phyloP scores from a whole-genome alignment of 2,888 invertebrate genomes.

The Masnerella sp. region DNA sequence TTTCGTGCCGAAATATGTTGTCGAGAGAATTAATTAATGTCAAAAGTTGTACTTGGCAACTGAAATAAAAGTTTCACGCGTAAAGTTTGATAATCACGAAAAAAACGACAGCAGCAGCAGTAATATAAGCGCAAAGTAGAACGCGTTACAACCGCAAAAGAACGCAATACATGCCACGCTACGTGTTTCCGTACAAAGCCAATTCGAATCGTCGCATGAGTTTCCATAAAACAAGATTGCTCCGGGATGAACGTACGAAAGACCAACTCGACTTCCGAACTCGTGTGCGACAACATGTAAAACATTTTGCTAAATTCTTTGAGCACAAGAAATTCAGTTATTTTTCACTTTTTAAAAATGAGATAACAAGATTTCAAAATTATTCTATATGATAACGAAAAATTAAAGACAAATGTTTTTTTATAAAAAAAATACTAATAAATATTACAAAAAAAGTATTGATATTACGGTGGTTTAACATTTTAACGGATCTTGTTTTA shows the following conservation, averaged over 20 bases:
- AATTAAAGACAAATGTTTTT: no score
- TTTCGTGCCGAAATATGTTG: no score
- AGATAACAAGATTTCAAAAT: no score
- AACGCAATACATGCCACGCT: conserved; percentile 11
- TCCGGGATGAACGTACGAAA: conserved; percentile 30
- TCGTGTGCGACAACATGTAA: conserved; percentile 18
- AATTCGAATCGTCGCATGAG: conserved; percentile 42
- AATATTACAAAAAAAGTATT: no score
- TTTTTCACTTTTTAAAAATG: neutral
- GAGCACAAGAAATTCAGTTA: no score
- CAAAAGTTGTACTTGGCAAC: neutral
- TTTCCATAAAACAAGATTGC: conserved; percentile 48
- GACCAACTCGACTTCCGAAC: conserved; percentile 34
- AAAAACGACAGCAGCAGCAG: neutral
- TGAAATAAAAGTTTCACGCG: neutral
- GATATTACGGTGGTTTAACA: no score
- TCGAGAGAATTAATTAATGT: neutral
- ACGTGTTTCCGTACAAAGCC: conserved; percentile 36
- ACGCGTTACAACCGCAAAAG: conserved; percentile 27
- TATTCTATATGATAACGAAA: no score
- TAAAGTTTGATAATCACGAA: neutral
- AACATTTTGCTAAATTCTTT: conserved; percentile 7
- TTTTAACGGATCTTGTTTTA: no score
- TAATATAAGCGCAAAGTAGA: conserved; percentile 18
- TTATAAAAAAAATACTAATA: no score